A percentile compares a stretch with the other conserved stretches of the same genome.
Evolutionary conservation across 2,888 invertebrate genomes (phyloP).

Genomic region (Thysanoteuthis rhombus): DNA sequence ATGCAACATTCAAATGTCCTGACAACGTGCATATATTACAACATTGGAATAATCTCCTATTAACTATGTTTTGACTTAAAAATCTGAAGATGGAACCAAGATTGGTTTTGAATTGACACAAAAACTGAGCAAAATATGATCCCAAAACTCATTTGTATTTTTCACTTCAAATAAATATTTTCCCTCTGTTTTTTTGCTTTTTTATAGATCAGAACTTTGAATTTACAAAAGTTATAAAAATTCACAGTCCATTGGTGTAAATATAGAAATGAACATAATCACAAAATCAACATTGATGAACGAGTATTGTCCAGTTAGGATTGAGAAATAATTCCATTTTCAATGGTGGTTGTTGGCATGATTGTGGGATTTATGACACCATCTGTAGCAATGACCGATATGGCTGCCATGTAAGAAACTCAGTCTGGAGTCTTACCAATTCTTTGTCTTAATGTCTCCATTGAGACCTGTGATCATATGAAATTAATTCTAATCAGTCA

Average conservation of each 20-base stretch:
- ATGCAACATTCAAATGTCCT: neutral
- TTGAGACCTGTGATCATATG: neutral
- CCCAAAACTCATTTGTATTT: too few relatives aligned
- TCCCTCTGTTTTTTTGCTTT: neutral
- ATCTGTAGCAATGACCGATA: neutral
- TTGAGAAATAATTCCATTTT: neutral
- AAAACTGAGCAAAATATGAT: neutral
- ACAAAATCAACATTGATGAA: neutral
- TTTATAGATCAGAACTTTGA: neutral
- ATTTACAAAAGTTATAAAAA: conserved; percentile 12
- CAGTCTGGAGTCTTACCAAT: neutral
- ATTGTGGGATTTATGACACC: neutral
- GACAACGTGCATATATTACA: neutral
- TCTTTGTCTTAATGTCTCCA: neutral
- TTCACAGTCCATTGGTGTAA: neutral
- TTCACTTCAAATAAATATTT: too few relatives aligned
- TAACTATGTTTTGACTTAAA: neutral
- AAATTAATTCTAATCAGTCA: neutral
- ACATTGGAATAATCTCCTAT: neutral
- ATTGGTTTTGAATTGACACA: neutral
- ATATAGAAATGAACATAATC: neutral
- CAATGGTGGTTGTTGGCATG: neutral
- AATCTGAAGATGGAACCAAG: neutral
- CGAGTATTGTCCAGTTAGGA: neutral
- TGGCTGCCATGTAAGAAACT: too few relatives aligned